Base-by-base conservation (phyloP, 1,140 invertebrate species). In the Magallana gigas region DNA sequence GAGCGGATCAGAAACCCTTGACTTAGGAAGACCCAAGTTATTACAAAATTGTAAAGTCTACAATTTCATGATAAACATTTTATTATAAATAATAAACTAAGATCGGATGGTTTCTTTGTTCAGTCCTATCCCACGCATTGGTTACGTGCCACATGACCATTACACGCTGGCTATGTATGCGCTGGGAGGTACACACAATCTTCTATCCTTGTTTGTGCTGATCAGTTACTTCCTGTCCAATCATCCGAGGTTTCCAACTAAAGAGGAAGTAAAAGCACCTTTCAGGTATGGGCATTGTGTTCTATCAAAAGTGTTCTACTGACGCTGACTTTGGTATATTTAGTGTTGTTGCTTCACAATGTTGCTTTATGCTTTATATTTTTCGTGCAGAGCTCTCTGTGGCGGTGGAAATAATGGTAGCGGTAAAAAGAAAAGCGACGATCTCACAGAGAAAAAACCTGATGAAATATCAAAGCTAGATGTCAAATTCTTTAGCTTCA, bases 211-310 rank as follows among this genome's bases (percentile, higher is more conserved):
- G 29, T 92, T 94, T 87, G 92, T 95, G 8, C 90, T 95, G 81
- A 93, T 95, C 90, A 94, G 92, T 85, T 95, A 94, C 89, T 94
- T 95, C 88, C 89, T 95, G 59, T 94, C 94, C 29, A 94, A 95
- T 86, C 94, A 94, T 86, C 94, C 94, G 5, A 85, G 92, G 57
- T 85, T 94, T 58, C 94, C 94, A 9, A 90, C 87, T 4, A 86
- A 87, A 68, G 84, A 90, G 0, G 93, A 94, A 80, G 91, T 94
- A 36, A 92, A 86, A 16, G 88, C 88, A 9, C 90, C 90, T 36
- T 89, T 91, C 76, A 89, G 88, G 93, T 94, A 92, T 88, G 80
- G 14, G 23, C 8, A 23, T 36, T 76, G 36, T 48, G 36, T 48
- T 48, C 36, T 48, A 48, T 48, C 36, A 48, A 48, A 48, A 5